Evolutionary conservation across 2,888 invertebrate genomes (phyloP).

Genomic region (Tenthredo distinguenda): DNA sequence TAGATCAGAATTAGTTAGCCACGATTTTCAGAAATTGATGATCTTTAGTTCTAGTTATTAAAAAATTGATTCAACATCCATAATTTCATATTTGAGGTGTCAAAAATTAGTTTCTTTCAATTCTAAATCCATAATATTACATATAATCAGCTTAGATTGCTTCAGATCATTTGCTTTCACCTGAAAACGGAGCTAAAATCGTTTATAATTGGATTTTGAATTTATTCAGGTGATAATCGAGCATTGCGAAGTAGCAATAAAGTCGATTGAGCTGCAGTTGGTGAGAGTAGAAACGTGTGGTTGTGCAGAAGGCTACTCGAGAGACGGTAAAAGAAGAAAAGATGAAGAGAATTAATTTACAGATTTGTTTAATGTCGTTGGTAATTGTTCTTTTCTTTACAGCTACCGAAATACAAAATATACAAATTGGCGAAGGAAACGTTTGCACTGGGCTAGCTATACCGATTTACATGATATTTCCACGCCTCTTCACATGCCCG

Average conservation of each 20-base stretch:
- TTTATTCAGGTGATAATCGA: constrained; percentile 85
- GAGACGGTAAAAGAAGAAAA: constrained; percentile 85
- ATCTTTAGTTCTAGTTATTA: not conserved
- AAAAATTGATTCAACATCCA: too few species aligned
- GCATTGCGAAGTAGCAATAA: constrained; percentile 90
- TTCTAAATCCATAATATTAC: not conserved
- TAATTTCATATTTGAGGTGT: too few species aligned
- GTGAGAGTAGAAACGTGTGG: constrained; percentile 98
- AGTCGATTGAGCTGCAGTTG: constrained; percentile 96
- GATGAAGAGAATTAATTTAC: not conserved
- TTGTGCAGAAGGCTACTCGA: constrained; percentile 93
- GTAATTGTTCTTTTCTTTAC: constrained; percentile 54
- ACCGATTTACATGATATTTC: constrained; percentile 97
- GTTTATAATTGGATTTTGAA: not conserved
- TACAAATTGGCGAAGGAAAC: constrained; percentile 97
- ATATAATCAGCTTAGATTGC: not conserved
- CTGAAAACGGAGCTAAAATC: not conserved
- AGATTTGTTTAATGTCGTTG: constrained; percentile 25
- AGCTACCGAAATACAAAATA: constrained; percentile 99
- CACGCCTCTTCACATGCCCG: constrained; percentile 96
- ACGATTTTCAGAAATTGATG: not conserved
- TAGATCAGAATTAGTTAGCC: constrained; percentile 28
- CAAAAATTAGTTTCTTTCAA: not conserved
- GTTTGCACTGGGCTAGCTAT: constrained; percentile 89
- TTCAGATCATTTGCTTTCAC: not conserved